phyloP scores from a whole-genome alignment of 2,113 vertebrate species.

The Benthochromis sp. region DNA sequence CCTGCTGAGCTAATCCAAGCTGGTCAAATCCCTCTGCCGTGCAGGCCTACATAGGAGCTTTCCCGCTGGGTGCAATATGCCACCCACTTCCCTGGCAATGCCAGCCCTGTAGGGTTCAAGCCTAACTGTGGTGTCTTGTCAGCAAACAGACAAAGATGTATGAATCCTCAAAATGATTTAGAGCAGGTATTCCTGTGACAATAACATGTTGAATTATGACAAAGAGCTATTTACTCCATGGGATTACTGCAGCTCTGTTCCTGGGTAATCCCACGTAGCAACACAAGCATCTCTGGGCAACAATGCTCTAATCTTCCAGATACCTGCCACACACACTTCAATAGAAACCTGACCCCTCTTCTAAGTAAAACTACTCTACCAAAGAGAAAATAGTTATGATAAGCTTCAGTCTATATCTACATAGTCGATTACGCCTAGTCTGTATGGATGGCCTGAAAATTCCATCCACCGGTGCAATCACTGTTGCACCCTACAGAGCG shows the following conservation, averaged over 20 bases:
- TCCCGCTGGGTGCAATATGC: slow-evolving; percentile 70
- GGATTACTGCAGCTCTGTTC: background rate
- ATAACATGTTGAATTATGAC: slow-evolving; percentile 32
- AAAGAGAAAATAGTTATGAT: background rate
- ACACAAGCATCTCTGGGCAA: background rate
- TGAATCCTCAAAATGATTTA: slow-evolving; percentile 41
- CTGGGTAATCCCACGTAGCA: background rate
- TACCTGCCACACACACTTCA: background rate
- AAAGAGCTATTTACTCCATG: slow-evolving; percentile 22
- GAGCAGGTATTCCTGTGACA: slow-evolving; percentile 35
- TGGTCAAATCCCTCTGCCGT: slow-evolving; percentile 48
- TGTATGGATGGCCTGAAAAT: slow-evolving; percentile 5
- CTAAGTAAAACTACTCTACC: background rate
- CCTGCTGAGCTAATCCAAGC: slow-evolving; percentile 58
- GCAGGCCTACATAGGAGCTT: slow-evolving; percentile 29
- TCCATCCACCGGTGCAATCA: slow-evolving; percentile 2
- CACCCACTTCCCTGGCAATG: slow-evolving; percentile 52
- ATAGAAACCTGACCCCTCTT: background rate
- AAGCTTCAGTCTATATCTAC: background rate
- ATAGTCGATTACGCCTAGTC: slow-evolving; percentile 5
- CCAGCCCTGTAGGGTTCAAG: slow-evolving; percentile 22
- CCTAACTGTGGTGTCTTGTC: slow-evolving; percentile 23
- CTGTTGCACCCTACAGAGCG: slow-evolving; percentile 11
- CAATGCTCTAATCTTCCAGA: background rate
- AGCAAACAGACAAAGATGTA: slow-evolving; percentile 62